Percentiles rank a stretch among this genome's conserved stretches.
phyloP scores from a whole-genome alignment of 2,888 invertebrate species.

The Dryobota labecula region DNA sequence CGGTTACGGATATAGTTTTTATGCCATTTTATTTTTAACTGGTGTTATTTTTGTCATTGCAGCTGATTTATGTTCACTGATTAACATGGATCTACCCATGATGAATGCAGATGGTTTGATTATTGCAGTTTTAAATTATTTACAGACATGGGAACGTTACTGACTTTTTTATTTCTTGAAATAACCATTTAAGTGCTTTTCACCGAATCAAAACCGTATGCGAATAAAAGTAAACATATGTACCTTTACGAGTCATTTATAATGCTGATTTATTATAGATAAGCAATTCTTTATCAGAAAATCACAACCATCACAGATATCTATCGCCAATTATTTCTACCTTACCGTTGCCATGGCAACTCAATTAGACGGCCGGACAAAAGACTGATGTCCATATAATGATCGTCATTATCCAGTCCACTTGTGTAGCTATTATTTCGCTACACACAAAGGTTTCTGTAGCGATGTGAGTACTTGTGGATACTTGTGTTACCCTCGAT shows the following conservation, averaged over 20 bases:
- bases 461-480: slow-evolving; percentile 45
- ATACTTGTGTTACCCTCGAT: slow-evolving; percentile 56
- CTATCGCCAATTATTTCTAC: slow-evolving; percentile 64
- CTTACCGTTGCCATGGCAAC: slow-evolving; percentile 74
- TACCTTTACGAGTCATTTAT: neutral
- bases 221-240: neutral
- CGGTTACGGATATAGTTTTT: neutral
- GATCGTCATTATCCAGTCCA: slow-evolving; percentile 77
- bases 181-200: neutral
- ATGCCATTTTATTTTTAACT: neutral
- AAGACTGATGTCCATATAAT: slow-evolving; percentile 75
- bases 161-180: neutral
- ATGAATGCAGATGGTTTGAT: neutral
- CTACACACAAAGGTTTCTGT: slow-evolving; percentile 56
- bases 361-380: slow-evolving; percentile 79
- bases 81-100: neutral
- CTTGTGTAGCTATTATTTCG: slow-evolving; percentile 73
- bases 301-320: slow-evolving; percentile 6
- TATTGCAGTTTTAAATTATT: neutral
- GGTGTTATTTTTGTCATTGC: neutral
- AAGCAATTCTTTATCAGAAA: neutral
- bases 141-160: neutral
- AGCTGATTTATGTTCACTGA: neutral
- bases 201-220: neutral
- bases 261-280: neutral